These are phyloP conservation scores for Rhinatrema bivittatum DNA, from an alignment of 2,797 vertebrate genomes.

Conservation along the genomic window DNA sequence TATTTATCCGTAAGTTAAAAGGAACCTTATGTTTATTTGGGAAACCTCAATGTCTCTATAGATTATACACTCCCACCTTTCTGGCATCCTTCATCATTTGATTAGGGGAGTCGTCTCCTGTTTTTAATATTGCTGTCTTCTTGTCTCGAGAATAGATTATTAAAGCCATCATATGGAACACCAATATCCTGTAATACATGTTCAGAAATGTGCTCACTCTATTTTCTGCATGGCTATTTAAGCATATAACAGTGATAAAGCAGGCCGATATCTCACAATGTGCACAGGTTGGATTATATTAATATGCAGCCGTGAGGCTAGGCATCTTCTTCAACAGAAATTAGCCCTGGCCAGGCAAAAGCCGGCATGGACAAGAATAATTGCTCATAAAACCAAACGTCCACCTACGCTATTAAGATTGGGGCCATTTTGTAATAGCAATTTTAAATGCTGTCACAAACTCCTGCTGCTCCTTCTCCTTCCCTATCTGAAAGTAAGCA, in stretches of 20 bases:
- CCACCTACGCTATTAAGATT: conserved; percentile 54
- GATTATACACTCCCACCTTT: no score
- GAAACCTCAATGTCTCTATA: no score
- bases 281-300: conserved; percentile 22
- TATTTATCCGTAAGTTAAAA: not conserved
- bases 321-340: conserved; percentile 40
- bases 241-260: conserved; percentile 8
- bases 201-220: conserved; percentile 10
- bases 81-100: no score
- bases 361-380: conserved; percentile 46
- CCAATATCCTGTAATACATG: conserved; percentile 17
- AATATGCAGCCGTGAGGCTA: conserved; percentile 26
- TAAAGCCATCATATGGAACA: conserved; percentile 9
- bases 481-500: conserved; percentile 66
- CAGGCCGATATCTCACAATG: conserved; percentile 13
- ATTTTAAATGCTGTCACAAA: conserved; percentile 50
- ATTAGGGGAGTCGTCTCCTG: no score
- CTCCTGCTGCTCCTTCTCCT: conserved; percentile 24
- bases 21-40: not conserved
- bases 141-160: conserved; percentile 14
- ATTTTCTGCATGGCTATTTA: conserved; percentile 17
- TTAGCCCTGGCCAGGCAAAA: conserved; percentile 36
- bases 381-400: conserved; percentile 45
- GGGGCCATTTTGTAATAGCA: conserved; percentile 36
- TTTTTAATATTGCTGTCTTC: conserved; percentile 7